Evolutionary conservation across 2,888 invertebrate species (phyloP), one percentile per base, ranked within the genome.

Genomic region (Amphimallon solstitiale): DNA sequence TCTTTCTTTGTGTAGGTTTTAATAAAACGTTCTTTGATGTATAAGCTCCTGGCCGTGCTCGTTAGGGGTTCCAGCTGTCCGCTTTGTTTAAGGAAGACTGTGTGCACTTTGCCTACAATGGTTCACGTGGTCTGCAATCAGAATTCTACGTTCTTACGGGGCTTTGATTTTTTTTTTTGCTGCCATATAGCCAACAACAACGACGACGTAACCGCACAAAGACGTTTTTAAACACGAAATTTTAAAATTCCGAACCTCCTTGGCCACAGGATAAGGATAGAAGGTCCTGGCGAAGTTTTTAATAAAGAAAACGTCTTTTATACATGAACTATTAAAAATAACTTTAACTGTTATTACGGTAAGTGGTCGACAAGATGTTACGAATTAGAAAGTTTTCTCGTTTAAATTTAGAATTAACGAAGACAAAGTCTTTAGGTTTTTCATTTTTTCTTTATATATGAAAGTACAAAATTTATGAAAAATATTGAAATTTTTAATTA

Each of bases 21-120:
- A 78, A 77, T 78, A 78, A 77, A 78, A 79, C 75, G 71, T 66
- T 75, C 79, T 80, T 80, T 80, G 79, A 80, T 77, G 79, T 79
- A 70, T 64, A 69, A 72, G 75, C 76, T 77, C 77, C 77, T 76
- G 71, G 76, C 72, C 68, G 68, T 72, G 77, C 77, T 80, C 79
- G 79, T 79, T 79, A 79, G 80, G 78, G 76, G 78, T 77, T 77
- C 75, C 77, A 75, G 77, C 75, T 77, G 76, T 75, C 75, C 76
- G 77, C 78, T 79, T 80, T 76, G 78, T 78, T 77, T 76, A 74
- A 73, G 70, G 75, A 77, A 75, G 76, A 77, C 77, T 78, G 73
- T 76, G 76, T 78, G 77, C 77, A 78, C 78, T 78, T 78, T 76
- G 75, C 76, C 74, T 76, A 76, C 77, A 77, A 77, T 78, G 72